A percentile compares a stretch with the other conserved stretches of the same genome.
Evolutionary conservation across 2,888 invertebrate genomes (phyloP).

Genomic region (Brachyptera putata): DNA sequence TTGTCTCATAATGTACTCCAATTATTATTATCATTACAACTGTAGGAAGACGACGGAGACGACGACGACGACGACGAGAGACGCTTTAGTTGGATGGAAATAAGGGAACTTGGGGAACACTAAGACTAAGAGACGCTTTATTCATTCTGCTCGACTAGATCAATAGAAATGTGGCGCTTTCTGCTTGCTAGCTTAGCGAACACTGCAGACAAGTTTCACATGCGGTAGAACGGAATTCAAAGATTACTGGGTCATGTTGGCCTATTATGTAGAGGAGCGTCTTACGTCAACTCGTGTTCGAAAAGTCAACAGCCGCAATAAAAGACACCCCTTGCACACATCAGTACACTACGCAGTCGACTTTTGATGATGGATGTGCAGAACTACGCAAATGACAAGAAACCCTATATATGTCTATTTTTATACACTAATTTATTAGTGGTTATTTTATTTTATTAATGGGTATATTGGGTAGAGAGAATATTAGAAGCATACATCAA

Average conservation of each 20-base stretch:
- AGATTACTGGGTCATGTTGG: constrained; percentile 15
- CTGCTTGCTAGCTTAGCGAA: not conserved
- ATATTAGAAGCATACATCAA: too few species aligned
- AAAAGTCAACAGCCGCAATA: constrained; percentile 12
- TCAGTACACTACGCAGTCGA: too few species aligned
- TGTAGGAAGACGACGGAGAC: not conserved
- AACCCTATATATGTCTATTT: too few species aligned
- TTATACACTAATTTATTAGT: too few species aligned
- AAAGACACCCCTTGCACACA: too few species aligned
- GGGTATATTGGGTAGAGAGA: too few species aligned
- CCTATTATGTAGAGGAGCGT: not conserved
- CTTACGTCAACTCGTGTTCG: too few species aligned
- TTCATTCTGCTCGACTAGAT: constrained; percentile 18
- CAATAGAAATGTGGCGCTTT: constrained; percentile 13
- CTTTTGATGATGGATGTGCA: not conserved
- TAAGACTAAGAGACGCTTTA: not conserved
- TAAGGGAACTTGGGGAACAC: constrained; percentile 10
- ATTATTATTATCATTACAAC: constrained; percentile 29
- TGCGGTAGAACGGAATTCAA: not conserved
- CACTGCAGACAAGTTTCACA: not conserved
- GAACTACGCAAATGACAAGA: too few species aligned
- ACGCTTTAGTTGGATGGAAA: constrained; percentile 6
- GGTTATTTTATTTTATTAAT: too few species aligned
- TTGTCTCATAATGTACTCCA: constrained; percentile 28
- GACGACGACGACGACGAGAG: too few species aligned